Conservation (phyloP, 2,797 vertebrate species). For the Aulostomus chinensis region DNA sequence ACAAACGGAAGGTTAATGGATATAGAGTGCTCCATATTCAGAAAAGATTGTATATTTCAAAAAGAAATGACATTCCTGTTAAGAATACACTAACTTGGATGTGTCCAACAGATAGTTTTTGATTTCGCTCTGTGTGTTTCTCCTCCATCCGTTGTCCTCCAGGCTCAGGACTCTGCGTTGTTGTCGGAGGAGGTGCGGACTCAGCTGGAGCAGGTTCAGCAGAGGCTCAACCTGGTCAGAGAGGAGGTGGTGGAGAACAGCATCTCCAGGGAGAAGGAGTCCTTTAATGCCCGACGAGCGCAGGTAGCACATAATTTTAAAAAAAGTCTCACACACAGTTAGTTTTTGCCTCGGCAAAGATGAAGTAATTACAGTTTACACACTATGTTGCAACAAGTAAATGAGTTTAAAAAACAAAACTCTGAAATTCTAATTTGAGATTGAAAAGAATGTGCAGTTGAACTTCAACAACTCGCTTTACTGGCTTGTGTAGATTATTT, state of each 20-base stretch:
- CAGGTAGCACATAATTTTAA: slow-evolving; percentile 78
- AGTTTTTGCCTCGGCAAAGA: too few species aligned
- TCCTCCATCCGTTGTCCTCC: background rate
- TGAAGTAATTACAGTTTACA: too few species aligned
- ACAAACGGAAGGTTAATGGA: slow-evolving; percentile 92
- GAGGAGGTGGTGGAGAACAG: slow-evolving; percentile 96
- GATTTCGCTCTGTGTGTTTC: background rate
- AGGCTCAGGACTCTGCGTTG: slow-evolving; percentile 92
- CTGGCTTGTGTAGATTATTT: too few species aligned
- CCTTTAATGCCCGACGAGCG: slow-evolving; percentile 93
- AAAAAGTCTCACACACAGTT: background rate
- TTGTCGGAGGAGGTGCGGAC: slow-evolving; percentile 90
- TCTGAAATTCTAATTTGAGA: too few species aligned
- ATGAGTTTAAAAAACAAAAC: too few species aligned
- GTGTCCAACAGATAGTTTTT: background rate
- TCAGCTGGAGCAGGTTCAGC: slow-evolving; percentile 91
- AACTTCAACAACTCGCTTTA: too few species aligned
- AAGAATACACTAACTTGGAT: too few species aligned
- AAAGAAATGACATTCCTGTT: too few species aligned
- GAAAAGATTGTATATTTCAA: too few species aligned
- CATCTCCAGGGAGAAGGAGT: slow-evolving; percentile 94
- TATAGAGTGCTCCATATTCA: background rate
- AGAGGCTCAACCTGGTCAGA: slow-evolving; percentile 89
- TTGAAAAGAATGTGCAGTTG: too few species aligned
- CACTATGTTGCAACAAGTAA: too few species aligned